These are phyloP conservation scores for Malurus splendens DNA, from an alignment of 2,797 vertebrate species.

Conservation along the genomic window DNA sequence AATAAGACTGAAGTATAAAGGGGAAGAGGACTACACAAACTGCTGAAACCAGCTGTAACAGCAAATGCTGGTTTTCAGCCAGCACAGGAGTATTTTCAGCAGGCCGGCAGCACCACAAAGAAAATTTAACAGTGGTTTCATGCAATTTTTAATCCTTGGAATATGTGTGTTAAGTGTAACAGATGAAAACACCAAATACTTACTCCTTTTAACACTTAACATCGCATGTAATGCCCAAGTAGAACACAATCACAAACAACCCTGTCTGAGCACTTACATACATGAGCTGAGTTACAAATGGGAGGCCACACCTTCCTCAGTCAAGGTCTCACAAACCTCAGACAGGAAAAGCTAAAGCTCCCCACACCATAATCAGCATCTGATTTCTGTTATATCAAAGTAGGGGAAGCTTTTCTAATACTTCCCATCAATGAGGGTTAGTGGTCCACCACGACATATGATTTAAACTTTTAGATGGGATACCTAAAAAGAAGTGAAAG, in stretches of 20 bases:
- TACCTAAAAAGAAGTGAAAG: background rate
- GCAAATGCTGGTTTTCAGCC: background rate
- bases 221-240: background rate
- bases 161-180: background rate
- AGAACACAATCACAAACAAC: background rate
- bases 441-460: rapidly evolving
- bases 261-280: background rate
- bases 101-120: background rate
- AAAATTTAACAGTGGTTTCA: background rate
- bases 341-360: background rate
- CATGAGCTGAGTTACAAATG: background rate
- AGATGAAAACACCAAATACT: background rate
- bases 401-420: background rate
- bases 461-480: background rate
- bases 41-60: background rate
- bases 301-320: background rate
- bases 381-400: background rate
- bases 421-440: background rate
- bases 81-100: background rate
- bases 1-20: background rate
- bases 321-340: background rate
- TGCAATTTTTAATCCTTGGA: background rate
- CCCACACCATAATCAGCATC: background rate
- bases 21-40: background rate
- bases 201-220: background rate